Conservation (phyloP, 2,888 invertebrate species). For the Troides aeacus region DNA sequence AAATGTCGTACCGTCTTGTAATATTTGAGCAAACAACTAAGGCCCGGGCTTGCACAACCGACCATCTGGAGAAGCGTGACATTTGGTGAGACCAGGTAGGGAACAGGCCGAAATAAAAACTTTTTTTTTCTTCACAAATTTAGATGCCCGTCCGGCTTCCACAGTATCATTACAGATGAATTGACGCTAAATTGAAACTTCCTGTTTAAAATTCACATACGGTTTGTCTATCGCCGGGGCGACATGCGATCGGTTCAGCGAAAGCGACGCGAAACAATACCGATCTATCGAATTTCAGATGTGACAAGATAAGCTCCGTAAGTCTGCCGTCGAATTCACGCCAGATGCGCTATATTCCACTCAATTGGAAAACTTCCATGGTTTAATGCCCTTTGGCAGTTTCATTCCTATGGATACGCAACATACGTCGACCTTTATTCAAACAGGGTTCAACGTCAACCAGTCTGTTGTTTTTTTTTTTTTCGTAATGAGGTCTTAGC, state of each 20-base stretch:
- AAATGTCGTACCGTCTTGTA: conserved; percentile 78
- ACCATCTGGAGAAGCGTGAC: conserved; percentile 76
- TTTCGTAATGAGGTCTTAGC: conserved; percentile 69
- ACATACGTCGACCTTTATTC: conserved; percentile 38
- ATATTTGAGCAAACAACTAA: conserved; percentile 75
- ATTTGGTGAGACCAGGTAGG: conserved; percentile 65
- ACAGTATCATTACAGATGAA: conserved; percentile 71
- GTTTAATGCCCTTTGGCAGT: conserved; percentile 27
- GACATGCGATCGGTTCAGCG: conserved; percentile 75
- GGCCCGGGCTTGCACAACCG: conserved; percentile 66
- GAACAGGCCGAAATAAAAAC: conserved; percentile 53
- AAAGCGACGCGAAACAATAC: conserved; percentile 64
- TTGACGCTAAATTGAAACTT: conserved; percentile 76
- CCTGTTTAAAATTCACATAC: conserved; percentile 73
- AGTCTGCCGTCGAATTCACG: conserved; percentile 45
- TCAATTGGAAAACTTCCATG: conserved; percentile 37
- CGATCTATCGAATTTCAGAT: conserved; percentile 61
- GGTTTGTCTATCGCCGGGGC: conserved; percentile 62
- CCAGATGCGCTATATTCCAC: conserved; percentile 61
- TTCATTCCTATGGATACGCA: conserved; percentile 44
- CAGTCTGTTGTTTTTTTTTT: conserved; percentile 37
- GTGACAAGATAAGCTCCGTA: conserved; percentile 59
- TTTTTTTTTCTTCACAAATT: conserved; percentile 51
- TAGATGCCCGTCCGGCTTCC: conserved; percentile 59
- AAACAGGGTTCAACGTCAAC: conserved; percentile 44